Base-by-base conservation (phyloP, 2,888 invertebrate species). In the Nomada ferruginata region DNA sequence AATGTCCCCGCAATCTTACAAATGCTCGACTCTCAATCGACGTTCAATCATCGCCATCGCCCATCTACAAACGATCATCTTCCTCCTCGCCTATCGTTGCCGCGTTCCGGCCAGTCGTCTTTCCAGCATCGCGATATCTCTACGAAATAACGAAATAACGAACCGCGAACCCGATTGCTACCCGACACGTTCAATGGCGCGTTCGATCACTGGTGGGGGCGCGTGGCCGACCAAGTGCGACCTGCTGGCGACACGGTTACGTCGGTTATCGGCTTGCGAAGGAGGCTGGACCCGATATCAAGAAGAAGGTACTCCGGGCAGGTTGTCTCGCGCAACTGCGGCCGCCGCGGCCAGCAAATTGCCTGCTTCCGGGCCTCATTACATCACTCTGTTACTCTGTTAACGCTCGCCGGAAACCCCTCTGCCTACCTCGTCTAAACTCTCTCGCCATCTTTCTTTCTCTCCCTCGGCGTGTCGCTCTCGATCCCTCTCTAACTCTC, bases 381-480 rank as follows among this genome's bases (percentile, higher is more conserved):
- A 93, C 93, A 93, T 93, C 93, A 93, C 93, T 93, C 93, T 93
- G 93, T 93, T 93, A 93, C 93, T 93, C 93, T 92, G 93, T 93
- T 93, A 93, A 93, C 93, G 92, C 93, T 93, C 92, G 92, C 93
- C 93, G 93, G 93, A 93, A 93, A 92, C 93, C 93, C 93, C 92
- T 91, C 92, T 90, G 92, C 91, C 89, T 92, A 91, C 91, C 93
- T 92, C 92, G 89, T 92, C 92, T 91, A 91, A 92, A 89, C 91
- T 91, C 88, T 82, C 87, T 84, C 87, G 26, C 20, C 20, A 29
- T 36, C 36, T 36, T 7, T 7, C 36, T 36, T 7, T 36, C 29
- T 15, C 57, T 57, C 57, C 52, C 57, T 69, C 57, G 53, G 2
- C 26, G 26, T 2, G 26, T 26, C 26, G 26, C 2, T 26, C 57